Conservation (phyloP, 2,113 vertebrate species). For the Microcebus lehilahytsara region DNA sequence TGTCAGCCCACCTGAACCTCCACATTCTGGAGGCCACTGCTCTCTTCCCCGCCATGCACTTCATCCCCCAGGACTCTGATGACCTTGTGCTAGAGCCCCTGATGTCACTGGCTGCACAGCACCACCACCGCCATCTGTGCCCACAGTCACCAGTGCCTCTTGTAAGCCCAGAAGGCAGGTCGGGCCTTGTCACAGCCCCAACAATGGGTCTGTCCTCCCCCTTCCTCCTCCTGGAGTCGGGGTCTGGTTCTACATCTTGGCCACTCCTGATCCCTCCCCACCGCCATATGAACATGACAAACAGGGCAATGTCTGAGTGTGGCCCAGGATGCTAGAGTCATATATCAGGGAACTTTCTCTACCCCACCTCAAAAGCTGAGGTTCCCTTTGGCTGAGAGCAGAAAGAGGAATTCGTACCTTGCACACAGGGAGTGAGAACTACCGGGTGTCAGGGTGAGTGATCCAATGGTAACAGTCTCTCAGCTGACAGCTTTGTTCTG, state of each 20-base stretch:
- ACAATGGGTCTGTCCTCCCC: background rate
- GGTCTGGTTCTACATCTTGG: background rate
- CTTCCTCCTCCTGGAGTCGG: background rate
- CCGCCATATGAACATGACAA: too few species aligned
- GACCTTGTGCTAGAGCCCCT: background rate
- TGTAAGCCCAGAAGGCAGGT: background rate
- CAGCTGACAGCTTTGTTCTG: background rate
- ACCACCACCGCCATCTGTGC: background rate
- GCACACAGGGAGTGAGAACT: background rate
- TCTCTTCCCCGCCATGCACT: background rate
- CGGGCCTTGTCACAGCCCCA: too few species aligned
- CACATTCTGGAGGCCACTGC: background rate
- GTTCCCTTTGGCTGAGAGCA: background rate
- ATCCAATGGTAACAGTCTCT: background rate
- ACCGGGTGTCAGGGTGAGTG: fast-evolving
- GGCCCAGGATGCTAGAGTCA: background rate
- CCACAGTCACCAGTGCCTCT: background rate
- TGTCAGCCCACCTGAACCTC: background rate
- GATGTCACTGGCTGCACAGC: fast-evolving
- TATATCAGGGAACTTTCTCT: background rate
- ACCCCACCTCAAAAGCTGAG: background rate
- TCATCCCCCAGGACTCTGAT: fast-evolving
- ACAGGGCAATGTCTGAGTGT: background rate
- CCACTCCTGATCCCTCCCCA: background rate
- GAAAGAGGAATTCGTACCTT: background rate